These are phyloP conservation scores for Hozukius guyotensis DNA, from an alignment of 2,797 vertebrate species.

Conservation along the genomic window DNA sequence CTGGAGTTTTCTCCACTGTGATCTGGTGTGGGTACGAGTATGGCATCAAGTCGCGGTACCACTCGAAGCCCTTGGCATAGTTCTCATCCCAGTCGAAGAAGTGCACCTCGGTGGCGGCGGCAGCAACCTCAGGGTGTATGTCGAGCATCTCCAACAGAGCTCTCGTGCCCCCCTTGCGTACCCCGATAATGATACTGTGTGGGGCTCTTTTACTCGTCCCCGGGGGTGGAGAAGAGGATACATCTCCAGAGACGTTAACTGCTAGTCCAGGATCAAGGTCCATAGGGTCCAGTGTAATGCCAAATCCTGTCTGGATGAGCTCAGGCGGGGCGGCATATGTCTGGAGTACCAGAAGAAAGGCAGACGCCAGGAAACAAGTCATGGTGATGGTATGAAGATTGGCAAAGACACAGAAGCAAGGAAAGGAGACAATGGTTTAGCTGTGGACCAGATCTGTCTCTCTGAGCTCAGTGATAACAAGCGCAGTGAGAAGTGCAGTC, in stretches of 20 bases:
- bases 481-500: slow-evolving; percentile 61
- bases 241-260: slow-evolving; percentile 82
- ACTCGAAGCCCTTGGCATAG: slow-evolving; percentile 91
- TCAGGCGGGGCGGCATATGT: slow-evolving; percentile 81
- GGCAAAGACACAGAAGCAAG: slow-evolving; percentile 17
- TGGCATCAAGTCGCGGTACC: slow-evolving; percentile 93
- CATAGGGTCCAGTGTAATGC: slow-evolving; percentile 70
- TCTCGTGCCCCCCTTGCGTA: slow-evolving; percentile 93
- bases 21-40: slow-evolving; percentile 93
- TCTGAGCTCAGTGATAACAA: slow-evolving; percentile 50
- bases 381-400: slow-evolving; percentile 72
- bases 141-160: slow-evolving; percentile 94
- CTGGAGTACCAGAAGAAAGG: slow-evolving; percentile 87
- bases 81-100: slow-evolving; percentile 98
- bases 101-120: slow-evolving; percentile 93
- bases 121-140: slow-evolving; percentile 93
- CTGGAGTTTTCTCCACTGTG: slow-evolving; percentile 95
- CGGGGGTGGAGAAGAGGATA: slow-evolving; percentile 82
- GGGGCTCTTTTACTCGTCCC: slow-evolving; percentile 88
- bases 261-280: slow-evolving; percentile 74
- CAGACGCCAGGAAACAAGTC: slow-evolving; percentile 86
- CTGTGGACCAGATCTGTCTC: slow-evolving; percentile 40
- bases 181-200: slow-evolving; percentile 93
- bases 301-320: slow-evolving; percentile 71
- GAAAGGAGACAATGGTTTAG: slow-evolving; percentile 44